A percentile compares a stretch with the other conserved stretches of the same genome.
phyloP scores from a whole-genome alignment of 2,797 vertebrate genomes.

The Muscicapa striata region DNA sequence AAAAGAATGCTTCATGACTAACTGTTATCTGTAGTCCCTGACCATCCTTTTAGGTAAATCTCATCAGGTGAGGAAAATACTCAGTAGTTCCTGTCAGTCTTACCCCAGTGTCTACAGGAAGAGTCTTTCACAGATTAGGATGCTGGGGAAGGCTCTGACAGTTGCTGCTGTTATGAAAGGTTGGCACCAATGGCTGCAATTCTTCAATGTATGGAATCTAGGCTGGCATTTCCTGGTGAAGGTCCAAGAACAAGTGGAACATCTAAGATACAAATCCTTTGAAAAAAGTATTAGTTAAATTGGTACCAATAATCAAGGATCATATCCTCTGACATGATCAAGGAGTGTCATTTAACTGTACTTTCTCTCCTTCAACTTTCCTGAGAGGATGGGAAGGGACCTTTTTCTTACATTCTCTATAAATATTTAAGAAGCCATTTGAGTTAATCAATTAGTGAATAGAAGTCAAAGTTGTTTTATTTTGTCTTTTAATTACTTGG shows the following conservation, averaged over 20 bases:
- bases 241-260: neutral
- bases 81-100: neutral
- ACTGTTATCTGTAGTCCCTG: neutral
- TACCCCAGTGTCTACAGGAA: neutral
- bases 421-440: neutral
- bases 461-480: neutral
- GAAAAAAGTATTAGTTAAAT: neutral
- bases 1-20: neutral
- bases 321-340: neutral
- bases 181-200: neutral
- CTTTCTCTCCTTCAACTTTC: neutral
- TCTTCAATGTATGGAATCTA: neutral
- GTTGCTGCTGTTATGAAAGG: neutral
- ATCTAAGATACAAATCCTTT: neutral
- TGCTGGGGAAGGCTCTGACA: neutral
- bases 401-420: neutral
- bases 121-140: neutral
- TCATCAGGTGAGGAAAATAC: neutral
- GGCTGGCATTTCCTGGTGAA: neutral
- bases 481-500: neutral
- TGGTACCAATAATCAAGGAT: neutral
- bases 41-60: neutral
- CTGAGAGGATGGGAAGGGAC: neutral
- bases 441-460: neutral
- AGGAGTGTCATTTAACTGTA: neutral